Evolutionary conservation across 1,140 invertebrate genomes (phyloP), one percentile per base, ranked within the genome.

Genomic region (Drosophila subpulchrella): DNA sequence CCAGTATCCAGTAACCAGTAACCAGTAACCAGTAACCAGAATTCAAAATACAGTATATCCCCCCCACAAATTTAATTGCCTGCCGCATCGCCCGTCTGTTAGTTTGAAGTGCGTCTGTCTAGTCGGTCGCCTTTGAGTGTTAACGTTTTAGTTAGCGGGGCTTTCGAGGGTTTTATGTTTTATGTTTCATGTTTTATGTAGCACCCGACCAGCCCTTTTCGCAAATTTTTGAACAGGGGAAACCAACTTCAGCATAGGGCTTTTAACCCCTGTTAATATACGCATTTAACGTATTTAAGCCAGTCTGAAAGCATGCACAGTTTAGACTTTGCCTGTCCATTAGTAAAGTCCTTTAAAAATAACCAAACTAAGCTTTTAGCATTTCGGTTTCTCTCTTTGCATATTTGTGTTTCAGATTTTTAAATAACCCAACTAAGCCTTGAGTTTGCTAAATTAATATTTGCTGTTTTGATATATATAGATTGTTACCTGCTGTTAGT

Each of bases 41-140:
- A 34, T 34, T 10, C 32, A 10, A 27, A 27, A 27, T 27, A 5
- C 27, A 3, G 27, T 27, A 3, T 5, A 27, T 27, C 20, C 20
- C 34, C 32, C 20, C 44, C 51, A 15, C 13, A 36, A 51, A 39
- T 59, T 30, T 72, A 72, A 73, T 72, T 73, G 70, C 55, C 61
- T 15, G 57, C 20, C 38, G 44, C 63, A 34, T 39, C 10, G 20
- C 27, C n/a, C 24, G 32, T 67, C 46, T 68, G 50, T 56, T 68
- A 70, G 50, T 51, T 72, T 72, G 47, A 60, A 73, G 70, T 60
- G 70, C 56, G 55, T 46, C 67, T 70, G 67, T 71, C 53, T 66
- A 39, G 62, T 65, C 63, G 63, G 44, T 0, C 34, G 63, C 17
- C 13, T 47, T 66, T 70, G 67, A 57, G 51, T 71, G 51, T 57